Conservation (phyloP, 2,113 vertebrate species). For the Galbula dea region DNA sequence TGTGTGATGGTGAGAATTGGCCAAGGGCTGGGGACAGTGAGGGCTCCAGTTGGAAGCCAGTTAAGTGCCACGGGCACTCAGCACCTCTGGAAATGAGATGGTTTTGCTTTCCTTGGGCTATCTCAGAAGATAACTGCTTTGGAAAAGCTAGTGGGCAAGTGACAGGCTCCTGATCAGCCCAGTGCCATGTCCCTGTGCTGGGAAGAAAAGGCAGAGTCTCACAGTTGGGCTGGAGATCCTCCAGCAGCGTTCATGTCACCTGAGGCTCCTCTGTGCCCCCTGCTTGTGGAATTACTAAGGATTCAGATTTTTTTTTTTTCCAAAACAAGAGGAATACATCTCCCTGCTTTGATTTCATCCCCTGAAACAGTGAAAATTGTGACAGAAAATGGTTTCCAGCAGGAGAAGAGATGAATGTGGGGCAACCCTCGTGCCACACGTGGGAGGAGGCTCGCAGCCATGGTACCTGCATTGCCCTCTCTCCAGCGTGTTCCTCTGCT, state of each 20-base stretch:
- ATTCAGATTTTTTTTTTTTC: background rate
- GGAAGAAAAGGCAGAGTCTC: too few species aligned
- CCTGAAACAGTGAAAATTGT: background rate
- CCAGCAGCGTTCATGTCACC: background rate
- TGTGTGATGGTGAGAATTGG: background rate
- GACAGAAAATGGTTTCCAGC: background rate
- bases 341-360: background rate
- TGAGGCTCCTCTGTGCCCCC: background rate
- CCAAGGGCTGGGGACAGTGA: background rate
- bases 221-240: background rate
- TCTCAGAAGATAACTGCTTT: background rate
- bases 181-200: background rate
- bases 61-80: background rate
- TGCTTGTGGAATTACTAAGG: background rate
- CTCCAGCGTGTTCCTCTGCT: accelerated
- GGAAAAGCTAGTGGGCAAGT: background rate
- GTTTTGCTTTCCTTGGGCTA: background rate
- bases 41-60: background rate
- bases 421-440: background rate
- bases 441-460: background rate
- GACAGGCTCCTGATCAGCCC: background rate
- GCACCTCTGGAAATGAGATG: background rate
- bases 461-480: too few species aligned
- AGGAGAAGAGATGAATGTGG: background rate
- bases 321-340: background rate